Percentiles rank a stretch among this genome's conserved stretches.
Evolutionary conservation across 2,113 vertebrate species (phyloP).

Genomic region (Tenrec ecaudatus): DNA sequence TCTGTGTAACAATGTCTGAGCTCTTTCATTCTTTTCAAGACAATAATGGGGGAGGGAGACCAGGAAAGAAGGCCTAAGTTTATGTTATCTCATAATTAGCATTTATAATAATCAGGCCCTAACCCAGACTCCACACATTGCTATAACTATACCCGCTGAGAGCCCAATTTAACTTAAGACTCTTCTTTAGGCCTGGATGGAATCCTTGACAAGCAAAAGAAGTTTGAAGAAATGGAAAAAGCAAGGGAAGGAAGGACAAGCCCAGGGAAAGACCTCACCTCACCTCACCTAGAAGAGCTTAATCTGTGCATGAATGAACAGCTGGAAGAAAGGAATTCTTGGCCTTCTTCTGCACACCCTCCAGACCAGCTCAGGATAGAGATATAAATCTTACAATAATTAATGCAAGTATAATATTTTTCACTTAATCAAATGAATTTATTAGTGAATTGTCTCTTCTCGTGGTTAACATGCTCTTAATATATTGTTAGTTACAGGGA

Average conservation of each 20-base stretch:
- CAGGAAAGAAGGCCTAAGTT: constrained; percentile 50
- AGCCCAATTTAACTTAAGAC: constrained; percentile 54
- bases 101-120: not conserved
- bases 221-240: not conserved
- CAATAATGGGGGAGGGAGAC: constrained; percentile 12
- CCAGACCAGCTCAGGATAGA: not conserved
- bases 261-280: not conserved
- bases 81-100: constrained; percentile 48
- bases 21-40: constrained; percentile 49
- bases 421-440: constrained; percentile 37
- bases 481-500: constrained; percentile 32
- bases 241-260: not conserved
- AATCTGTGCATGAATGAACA: constrained; percentile 40
- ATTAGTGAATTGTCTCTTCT: constrained; percentile 57
- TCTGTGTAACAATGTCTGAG: constrained; percentile 18
- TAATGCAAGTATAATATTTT: constrained; percentile 29
- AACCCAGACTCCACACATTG: not conserved
- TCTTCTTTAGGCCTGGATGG: constrained; percentile 33
- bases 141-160: constrained; percentile 36
- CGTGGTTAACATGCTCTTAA: constrained; percentile 18
- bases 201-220: constrained; percentile 18
- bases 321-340: constrained; percentile 11
- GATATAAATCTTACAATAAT: constrained; percentile 27
- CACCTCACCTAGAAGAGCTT: not conserved
- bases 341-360: not conserved